Conservation (phyloP, 2,888 invertebrate genomes). For the Apotomis betuletana region DNA sequence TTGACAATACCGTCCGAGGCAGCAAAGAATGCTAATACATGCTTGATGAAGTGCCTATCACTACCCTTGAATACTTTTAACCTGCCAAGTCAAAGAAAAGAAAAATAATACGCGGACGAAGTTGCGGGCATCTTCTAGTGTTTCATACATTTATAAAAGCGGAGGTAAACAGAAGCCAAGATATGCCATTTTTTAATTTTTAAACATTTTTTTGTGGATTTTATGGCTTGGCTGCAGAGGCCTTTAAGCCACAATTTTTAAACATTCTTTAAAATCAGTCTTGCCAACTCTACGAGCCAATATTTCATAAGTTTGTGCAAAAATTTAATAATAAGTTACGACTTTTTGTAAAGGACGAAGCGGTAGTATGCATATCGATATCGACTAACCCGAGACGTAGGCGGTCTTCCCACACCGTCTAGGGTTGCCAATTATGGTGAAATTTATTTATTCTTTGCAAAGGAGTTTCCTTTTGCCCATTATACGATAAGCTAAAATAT, state of each 20-base stretch:
- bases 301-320: background rate
- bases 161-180: too few species aligned
- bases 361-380: background rate
- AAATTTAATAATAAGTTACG: background rate
- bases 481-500: too few species aligned
- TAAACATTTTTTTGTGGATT: too few species aligned
- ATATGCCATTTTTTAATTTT: too few species aligned
- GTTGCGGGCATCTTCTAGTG: too few species aligned
- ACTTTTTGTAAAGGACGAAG: background rate
- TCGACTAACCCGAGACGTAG: background rate
- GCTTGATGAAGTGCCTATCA: slow-evolving; percentile 97
- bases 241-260: too few species aligned
- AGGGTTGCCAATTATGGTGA: background rate
- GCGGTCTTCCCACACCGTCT: background rate
- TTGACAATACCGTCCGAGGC: slow-evolving; percentile 99
- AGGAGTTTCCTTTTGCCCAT: too few species aligned
- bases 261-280: background rate
- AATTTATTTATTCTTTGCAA: too few species aligned
- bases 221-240: too few species aligned
- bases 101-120: too few species aligned
- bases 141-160: too few species aligned
- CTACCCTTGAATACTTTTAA: slow-evolving; percentile 85
- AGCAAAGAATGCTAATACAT: slow-evolving; percentile 99
- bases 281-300: background rate
- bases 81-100: too few species aligned